Evolutionary conservation across 2,797 vertebrate genomes (phyloP).

Genomic region (Danio jaintianensis): DNA sequence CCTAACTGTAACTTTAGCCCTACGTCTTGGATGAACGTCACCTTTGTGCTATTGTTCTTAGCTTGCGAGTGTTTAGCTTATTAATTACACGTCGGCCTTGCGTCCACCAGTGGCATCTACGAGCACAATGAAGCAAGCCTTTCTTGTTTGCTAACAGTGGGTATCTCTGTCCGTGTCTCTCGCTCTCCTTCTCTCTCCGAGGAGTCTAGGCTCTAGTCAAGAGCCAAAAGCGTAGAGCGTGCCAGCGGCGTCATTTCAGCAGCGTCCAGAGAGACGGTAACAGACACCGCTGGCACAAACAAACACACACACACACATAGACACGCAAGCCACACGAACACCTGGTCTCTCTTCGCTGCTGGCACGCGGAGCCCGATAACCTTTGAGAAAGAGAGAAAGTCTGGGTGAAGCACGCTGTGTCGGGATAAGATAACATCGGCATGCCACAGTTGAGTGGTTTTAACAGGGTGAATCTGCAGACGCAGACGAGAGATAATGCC

Average conservation of each 20-base stretch:
- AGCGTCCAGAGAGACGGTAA: slow-evolving; percentile 49
- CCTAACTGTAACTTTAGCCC: neutral
- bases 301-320: slow-evolving; percentile 34
- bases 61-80: slow-evolving; percentile 32
- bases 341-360: slow-evolving; percentile 26
- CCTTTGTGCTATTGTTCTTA: slow-evolving; percentile 28
- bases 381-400: slow-evolving; percentile 17
- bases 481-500: neutral
- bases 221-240: slow-evolving; percentile 10
- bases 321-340: slow-evolving; percentile 20
- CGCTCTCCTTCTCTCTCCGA: neutral
- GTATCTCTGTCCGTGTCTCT: slow-evolving; percentile 24
- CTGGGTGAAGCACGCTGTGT: slow-evolving; percentile 2
- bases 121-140: slow-evolving; percentile 26
- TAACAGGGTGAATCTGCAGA: neutral
- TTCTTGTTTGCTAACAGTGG: slow-evolving; percentile 40
- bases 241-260: slow-evolving; percentile 35
- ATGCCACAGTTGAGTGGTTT: neutral
- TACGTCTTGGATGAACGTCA: neutral
- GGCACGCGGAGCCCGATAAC: slow-evolving; percentile 27
- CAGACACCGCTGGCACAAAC: slow-evolving; percentile 46
- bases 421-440: slow-evolving; percentile 19
- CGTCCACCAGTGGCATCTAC: slow-evolving; percentile 26
- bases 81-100: slow-evolving; percentile 32
- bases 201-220: neutral